Evolutionary conservation across 2,113 vertebrate genomes (phyloP).

Genomic region (Plectropomus leopardus): DNA sequence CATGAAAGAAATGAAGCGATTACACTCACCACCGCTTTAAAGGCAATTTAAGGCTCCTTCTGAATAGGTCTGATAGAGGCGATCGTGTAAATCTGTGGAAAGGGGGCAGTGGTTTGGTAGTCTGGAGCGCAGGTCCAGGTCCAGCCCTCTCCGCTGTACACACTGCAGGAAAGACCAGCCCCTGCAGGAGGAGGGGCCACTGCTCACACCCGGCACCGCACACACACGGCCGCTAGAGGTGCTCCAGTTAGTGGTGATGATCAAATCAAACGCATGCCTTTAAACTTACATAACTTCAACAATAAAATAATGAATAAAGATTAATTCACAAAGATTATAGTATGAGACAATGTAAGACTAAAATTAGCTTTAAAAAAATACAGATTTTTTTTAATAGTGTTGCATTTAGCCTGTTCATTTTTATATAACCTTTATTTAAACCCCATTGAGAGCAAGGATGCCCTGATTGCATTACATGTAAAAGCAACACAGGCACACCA

Average conservation of each 20-base stretch:
- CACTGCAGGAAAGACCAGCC: slow-evolving; percentile 5
- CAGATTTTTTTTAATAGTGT: no score
- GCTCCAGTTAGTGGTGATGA: not conserved
- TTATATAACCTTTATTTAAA: no score
- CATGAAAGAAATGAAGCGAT: not conserved
- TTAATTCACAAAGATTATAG: no score
- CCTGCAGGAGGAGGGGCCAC: slow-evolving; percentile 45
- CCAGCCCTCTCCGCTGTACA: slow-evolving; percentile 32
- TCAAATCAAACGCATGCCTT: not conserved
- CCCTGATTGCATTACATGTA: no score
- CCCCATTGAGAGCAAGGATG: no score
- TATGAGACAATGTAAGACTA: no score
- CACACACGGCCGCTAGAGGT: slow-evolving; percentile 19
- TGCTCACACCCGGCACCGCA: not conserved
- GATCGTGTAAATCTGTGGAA: slow-evolving; percentile 32
- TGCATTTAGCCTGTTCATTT: no score
- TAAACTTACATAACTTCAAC: not conserved
- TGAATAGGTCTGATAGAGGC: not conserved
- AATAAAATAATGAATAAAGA: no score
- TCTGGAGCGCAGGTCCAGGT: slow-evolving; percentile 27
- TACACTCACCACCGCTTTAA: slow-evolving; percentile 63
- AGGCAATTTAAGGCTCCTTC: not conserved
- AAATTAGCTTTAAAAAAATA: no score
- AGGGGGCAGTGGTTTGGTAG: not conserved
- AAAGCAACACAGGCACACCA: no score